phyloP scores from a whole-genome alignment of 1,140 invertebrate species.

The Vanessa tameamea region DNA sequence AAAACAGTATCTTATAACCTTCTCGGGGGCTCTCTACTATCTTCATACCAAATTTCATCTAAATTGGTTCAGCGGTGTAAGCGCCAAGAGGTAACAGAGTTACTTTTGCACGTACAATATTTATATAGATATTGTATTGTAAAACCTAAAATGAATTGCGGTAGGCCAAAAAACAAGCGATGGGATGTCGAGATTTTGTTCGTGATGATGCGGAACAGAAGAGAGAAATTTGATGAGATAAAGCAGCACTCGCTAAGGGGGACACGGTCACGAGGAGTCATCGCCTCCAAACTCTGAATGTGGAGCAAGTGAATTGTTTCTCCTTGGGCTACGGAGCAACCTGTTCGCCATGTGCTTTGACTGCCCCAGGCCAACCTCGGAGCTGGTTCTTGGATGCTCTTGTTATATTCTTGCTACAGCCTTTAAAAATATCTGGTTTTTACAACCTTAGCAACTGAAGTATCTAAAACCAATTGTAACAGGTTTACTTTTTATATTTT shows the following conservation, averaged over 20 bases:
- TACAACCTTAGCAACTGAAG: too few species aligned
- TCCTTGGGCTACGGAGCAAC: slow-evolving; percentile 59
- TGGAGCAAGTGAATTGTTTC: slow-evolving; percentile 70
- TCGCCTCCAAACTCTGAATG: slow-evolving; percentile 72
- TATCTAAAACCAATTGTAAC: not conserved
- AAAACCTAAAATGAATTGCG: not conserved
- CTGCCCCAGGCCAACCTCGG: slow-evolving; percentile 46
- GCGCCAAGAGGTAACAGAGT: too few species aligned
- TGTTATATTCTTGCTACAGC: not conserved
- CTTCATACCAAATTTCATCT: too few species aligned
- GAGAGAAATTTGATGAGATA: slow-evolving; percentile 78
- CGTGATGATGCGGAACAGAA: slow-evolving; percentile 73
- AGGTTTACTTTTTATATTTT: not conserved
- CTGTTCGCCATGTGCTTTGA: slow-evolving; percentile 43
- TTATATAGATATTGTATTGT: too few species aligned
- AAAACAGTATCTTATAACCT: too few species aligned
- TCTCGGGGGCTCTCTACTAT: too few species aligned
- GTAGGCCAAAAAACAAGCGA: slow-evolving; percentile 57
- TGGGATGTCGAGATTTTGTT: slow-evolving; percentile 74
- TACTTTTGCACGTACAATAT: too few species aligned
- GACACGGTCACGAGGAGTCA: slow-evolving; percentile 77
- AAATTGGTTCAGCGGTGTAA: too few species aligned
- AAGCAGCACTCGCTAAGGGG: slow-evolving; percentile 69
- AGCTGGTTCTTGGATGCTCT: slow-evolving; percentile 44
- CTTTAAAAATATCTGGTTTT: not conserved